Conservation (phyloP, 2,797 vertebrate species). For the Linurgus olivaceus region DNA sequence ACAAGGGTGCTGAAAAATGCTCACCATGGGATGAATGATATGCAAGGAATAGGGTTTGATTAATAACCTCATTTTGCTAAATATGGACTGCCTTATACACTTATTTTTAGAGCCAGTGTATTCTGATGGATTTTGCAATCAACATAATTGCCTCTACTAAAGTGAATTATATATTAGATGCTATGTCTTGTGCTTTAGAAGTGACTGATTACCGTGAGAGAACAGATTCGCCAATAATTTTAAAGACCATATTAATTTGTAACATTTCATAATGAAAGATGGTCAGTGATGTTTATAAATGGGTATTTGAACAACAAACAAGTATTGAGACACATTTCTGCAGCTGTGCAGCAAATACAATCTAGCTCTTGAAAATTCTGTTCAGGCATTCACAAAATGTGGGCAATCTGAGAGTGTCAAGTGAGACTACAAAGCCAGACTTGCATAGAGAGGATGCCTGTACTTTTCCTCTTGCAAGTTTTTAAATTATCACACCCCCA, state of each 20-base stretch:
- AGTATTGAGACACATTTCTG: background rate
- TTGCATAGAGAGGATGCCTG: background rate
- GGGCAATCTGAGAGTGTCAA: background rate
- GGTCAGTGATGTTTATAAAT: background rate
- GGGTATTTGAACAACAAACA: background rate
- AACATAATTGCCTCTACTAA: slow-evolving; percentile 43
- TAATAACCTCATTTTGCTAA: slow-evolving; percentile 42
- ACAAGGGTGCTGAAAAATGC: background rate
- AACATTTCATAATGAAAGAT: background rate
- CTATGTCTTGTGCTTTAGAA: background rate
- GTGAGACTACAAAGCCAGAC: background rate
- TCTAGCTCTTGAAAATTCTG: background rate
- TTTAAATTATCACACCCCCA: background rate
- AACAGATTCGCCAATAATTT: background rate
- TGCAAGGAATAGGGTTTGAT: background rate
- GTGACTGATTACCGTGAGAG: background rate
- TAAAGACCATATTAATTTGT: background rate
- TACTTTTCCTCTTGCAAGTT: background rate
- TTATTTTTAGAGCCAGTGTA: slow-evolving; percentile 37
- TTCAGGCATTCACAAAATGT: background rate
- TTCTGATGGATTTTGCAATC: slow-evolving; percentile 56
- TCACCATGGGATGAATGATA: background rate
- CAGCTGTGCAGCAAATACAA: background rate
- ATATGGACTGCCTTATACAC: background rate
- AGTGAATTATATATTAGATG: slow-evolving; percentile 13